Evolutionary conservation across 2,888 invertebrate species (phyloP).

Genomic region (Nephrotoma flavescens): DNA sequence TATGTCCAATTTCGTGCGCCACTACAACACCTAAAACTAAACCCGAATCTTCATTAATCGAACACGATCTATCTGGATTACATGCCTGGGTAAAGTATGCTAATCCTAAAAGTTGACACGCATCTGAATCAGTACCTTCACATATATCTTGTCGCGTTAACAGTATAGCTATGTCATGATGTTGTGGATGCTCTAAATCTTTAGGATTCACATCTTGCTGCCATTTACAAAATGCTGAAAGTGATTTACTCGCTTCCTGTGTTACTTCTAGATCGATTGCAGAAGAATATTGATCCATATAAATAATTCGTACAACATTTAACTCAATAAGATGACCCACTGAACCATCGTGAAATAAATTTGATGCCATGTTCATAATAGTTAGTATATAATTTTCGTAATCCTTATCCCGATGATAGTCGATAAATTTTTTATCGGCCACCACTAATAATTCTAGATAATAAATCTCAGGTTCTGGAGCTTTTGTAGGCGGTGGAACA

Average conservation of each 20-base stretch:
- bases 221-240: constrained; percentile 50
- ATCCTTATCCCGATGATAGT: constrained; percentile 46
- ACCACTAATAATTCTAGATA: constrained; percentile 48
- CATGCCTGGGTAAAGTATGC: constrained; percentile 54
- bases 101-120: constrained; percentile 43
- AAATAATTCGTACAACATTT: constrained; percentile 39
- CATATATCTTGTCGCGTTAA: constrained; percentile 45
- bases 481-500: background rate
- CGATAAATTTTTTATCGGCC: constrained; percentile 49
- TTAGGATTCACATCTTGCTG: constrained; percentile 40
- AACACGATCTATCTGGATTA: constrained; percentile 43
- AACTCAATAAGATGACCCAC: constrained; percentile 43
- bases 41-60: constrained; percentile 53
- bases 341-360: constrained; percentile 32
- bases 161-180: constrained; percentile 44
- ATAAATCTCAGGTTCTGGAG: constrained; percentile 20
- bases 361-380: constrained; percentile 50
- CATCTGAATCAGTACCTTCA: constrained; percentile 26
- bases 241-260: constrained; percentile 38
- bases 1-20: constrained; percentile 54
- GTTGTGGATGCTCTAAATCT: constrained; percentile 39
- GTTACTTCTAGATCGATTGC: constrained; percentile 36
- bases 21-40: constrained; percentile 46
- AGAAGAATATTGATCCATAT: constrained; percentile 38
- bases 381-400: constrained; percentile 49